Conservation (phyloP, 2,797 vertebrate genomes). For the Pseudochirops corinnae region DNA sequence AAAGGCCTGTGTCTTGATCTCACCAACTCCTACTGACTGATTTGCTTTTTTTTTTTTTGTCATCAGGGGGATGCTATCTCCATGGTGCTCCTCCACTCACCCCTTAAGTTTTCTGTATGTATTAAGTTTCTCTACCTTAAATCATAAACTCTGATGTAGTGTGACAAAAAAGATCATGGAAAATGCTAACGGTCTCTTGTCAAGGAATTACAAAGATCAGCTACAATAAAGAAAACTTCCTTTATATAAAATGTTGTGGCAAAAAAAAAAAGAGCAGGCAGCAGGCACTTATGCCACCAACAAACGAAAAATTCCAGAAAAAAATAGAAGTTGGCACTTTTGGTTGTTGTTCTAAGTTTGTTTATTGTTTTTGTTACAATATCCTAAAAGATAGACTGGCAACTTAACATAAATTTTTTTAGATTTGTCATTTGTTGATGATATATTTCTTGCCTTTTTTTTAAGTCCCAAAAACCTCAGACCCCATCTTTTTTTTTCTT, state of each 20-base stretch:
- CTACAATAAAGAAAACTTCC: not conserved
- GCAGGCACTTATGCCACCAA: not conserved
- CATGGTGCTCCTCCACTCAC: not conserved
- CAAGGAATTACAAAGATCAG: not conserved
- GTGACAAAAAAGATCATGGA: not conserved
- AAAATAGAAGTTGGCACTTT: not conserved
- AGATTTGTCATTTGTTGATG: conserved; percentile 40
- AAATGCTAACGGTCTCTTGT: not conserved
- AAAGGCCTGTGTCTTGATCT: conserved; percentile 63
- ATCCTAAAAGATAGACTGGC: not conserved
- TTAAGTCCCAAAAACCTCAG: not conserved
- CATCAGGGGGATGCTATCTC: not conserved
- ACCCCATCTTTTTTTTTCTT: not conserved
- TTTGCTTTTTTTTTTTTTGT: conserved; percentile 62
- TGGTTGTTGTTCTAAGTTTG: not conserved
- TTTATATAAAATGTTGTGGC: not conserved
- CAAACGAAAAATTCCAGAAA: not conserved
- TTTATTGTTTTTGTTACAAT: not conserved
- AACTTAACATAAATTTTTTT: not conserved
- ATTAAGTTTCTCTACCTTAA: not conserved
- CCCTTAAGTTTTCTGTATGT: not conserved
- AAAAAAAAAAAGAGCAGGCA: not conserved
- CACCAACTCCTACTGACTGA: conserved; percentile 75
- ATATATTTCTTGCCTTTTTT: not conserved
- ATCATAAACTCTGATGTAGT: not conserved